phyloP scores from a whole-genome alignment of 1,140 invertebrate genomes.

The Lycorma delicatula region DNA sequence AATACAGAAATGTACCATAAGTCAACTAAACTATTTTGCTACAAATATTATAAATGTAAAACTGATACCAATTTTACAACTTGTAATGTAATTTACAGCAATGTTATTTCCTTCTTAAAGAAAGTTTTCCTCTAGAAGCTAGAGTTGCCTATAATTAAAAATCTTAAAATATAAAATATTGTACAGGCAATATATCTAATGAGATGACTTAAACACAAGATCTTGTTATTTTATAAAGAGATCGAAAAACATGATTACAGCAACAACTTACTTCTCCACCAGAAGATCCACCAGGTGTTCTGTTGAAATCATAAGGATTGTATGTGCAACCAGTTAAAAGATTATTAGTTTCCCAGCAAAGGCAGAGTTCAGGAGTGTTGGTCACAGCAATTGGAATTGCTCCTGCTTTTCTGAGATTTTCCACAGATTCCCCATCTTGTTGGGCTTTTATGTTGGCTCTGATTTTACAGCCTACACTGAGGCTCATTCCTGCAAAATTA shows the following conservation, averaged over 20 bases:
- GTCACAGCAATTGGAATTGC: constrained; percentile 80
- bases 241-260: constrained; percentile 36
- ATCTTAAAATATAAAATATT: not conserved
- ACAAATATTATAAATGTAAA: no score
- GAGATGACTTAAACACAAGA: not conserved
- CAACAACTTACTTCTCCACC: constrained; percentile 55
- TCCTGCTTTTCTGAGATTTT: constrained; percentile 59
- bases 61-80: no score
- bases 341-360: constrained; percentile 86
- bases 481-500: constrained; percentile 40
- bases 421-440: constrained; percentile 62
- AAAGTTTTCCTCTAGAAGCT: no score
- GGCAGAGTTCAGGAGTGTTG: constrained; percentile 85
- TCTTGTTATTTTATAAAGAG: constrained; percentile 42
- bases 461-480: constrained; percentile 44
- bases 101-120: no score
- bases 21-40: no score
- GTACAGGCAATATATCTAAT: not conserved
- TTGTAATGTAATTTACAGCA: no score
- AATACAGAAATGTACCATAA: no score
- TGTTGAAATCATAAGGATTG: constrained; percentile 78
- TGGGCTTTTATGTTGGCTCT: constrained; percentile 46
- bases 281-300: constrained; percentile 66
- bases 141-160: no score
- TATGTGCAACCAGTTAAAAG: constrained; percentile 74